Base-by-base conservation (phyloP, 2,113 vertebrate species). In the Phasianus colchicus region DNA sequence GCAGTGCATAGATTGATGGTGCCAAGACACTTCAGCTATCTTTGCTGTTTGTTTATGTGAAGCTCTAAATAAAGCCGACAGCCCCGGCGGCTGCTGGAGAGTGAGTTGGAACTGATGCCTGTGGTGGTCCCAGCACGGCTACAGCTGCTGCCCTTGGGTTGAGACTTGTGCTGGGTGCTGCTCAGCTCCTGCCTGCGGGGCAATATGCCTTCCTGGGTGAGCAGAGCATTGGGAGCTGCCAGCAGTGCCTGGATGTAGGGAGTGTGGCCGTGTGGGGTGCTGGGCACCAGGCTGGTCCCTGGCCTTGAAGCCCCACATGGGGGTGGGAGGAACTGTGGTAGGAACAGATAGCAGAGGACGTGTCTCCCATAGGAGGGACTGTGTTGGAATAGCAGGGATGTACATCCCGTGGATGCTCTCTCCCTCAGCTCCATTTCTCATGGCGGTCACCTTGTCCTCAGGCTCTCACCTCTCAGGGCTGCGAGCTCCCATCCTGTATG, bases 11-110 rank as follows among this genome's bases (percentile, higher is more conserved):
- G 89, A 40, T 36, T 76, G 92, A 40, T 8, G 88, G 90, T 94
- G 89, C 96, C 92, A 96, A 96, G 84, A 82, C 95, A 36, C 94
- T 95, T 92, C 72, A 84, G 83, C 75, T 83, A 47, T 55, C 94
- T 90, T 47, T n/a, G 94, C 77, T 75, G 89, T 89, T 83, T 77
- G 93, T 92, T 96, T 93, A 89, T 83, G 83, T 12, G 81, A 86
- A 74, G 93, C 92, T 88, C 77, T 92, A 93, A 96, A 95, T 95
- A 93, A 92, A 96, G 66, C 81, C 2, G 91, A 67, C 77, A 88
- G 88, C 81, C 86, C 83, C 45, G 61, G 88, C 73, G 70, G 76
- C 92, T 93, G 90, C 88, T 65, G 70, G 84, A 48, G 81, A 72
- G 67, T 38, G 34, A 84, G 65, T 1, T 6, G 86, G n/a, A 71